Base-by-base conservation (phyloP, 2,888 invertebrate genomes). In the Ptilodon capucinus region DNA sequence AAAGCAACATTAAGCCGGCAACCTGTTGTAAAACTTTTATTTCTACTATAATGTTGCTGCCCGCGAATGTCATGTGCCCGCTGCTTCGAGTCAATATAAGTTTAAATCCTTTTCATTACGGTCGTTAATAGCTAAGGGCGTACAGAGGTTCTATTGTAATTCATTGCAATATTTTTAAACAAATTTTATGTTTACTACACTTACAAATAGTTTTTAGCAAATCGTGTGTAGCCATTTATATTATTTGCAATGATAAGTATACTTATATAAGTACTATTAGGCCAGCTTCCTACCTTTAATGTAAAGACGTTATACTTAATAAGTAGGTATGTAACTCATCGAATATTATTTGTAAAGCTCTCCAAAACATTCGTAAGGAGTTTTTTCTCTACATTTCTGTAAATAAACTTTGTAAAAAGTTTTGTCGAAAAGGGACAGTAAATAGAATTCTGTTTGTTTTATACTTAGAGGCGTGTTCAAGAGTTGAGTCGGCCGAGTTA, bases 11-110 rank as follows among this genome's bases (percentile, higher is more conserved):
- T 64, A 75, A 76, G 67, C 64, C 70, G 64, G 66, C 72, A 75
- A 77, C 72, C 70, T 73, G 78, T 65, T 77, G 76, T 82, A 74
- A 84, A 84, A 81, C 61, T 80, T 80, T 76, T 76, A 79, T 76
- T 70, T 63, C 60, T 57, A 57, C 54, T 57, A 48, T 63, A 57
- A 60, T 58, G 62, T 60, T 43, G 55, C 50, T 60, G 54, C 52
- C 62, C 63, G 49, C 69, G 57, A 60, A 65, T 57, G 54, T 51
- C 57, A 50, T 42, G 32, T 42, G 44, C 16, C 8, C 9, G 18
- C 19, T 32, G 6, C 30, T 44, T 45, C 48, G 54, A 46, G 38
- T 42, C 47, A 58, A 48, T 57, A 32, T 18, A 42, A 18, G 47
- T 55, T 54, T 51, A 59, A 53, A 45, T 16, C 36, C 50, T 17